Conservation (phyloP, 2,113 vertebrate species). For the Gila orcuttii region DNA sequence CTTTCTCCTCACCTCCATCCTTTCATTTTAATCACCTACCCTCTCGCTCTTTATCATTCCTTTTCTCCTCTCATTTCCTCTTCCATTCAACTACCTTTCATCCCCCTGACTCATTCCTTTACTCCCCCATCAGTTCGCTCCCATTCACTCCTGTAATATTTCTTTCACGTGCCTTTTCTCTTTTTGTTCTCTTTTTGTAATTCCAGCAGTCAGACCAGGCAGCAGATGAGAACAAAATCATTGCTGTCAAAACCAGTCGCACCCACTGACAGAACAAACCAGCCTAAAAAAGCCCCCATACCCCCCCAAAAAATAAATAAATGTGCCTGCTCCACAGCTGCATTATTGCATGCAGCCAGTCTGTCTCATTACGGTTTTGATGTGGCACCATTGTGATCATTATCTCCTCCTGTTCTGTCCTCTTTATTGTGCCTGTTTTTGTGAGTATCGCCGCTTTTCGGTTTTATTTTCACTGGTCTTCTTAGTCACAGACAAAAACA, state of each 20-base stretch:
- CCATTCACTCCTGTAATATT: constrained; percentile 18
- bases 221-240: constrained; percentile 11
- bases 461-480: background rate
- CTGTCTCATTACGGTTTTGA: constrained; percentile 24
- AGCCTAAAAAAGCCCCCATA: constrained; percentile 21
- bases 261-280: constrained; percentile 15
- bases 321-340: background rate
- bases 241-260: background rate
- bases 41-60: background rate
- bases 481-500: constrained; percentile 14
- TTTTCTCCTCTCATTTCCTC: constrained; percentile 35
- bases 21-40: constrained; percentile 18
- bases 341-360: background rate
- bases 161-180: background rate
- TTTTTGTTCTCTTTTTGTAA: background rate
- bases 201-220: background rate
- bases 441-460: background rate
- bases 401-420: constrained; percentile 1
- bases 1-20: constrained; percentile 10
- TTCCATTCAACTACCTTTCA: constrained; percentile 12
- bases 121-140: constrained; percentile 9
- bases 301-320: constrained; percentile 1
- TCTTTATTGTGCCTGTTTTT: constrained; percentile 10
- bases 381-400: constrained; percentile 9
- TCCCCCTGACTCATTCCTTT: background rate